Base-by-base conservation (phyloP, 2,797 vertebrate species). In the Pelobates cultripes region DNA sequence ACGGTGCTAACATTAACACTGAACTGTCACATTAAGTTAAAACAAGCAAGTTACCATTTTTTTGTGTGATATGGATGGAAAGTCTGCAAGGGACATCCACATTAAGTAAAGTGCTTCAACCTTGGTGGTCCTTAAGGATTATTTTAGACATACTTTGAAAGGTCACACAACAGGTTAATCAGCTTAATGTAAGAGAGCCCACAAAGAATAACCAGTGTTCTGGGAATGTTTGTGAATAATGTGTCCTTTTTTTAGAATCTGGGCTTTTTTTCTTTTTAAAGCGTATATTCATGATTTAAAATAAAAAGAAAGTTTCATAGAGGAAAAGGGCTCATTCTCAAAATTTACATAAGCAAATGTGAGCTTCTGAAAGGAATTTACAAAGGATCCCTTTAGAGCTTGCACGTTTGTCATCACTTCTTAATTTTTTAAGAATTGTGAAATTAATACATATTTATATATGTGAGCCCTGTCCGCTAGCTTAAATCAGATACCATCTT, bases 21-120 rank as follows among this genome's bases (percentile, higher is more conserved):
- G 87, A 85, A 83, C 82, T 90, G 91, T 89, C 87, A 89, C 87
- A 85, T 88, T 90, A 90, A 88, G 82, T 84, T 87, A 89, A 91
- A 88, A 4, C 4, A 64, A 91, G 72, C 17, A 70, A 83, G 79
- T 85, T 86, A 85, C 73, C 81, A 78, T 89, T 87, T 78, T 43
- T 73, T 89, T 28, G 28, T 28, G 81, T 71, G 88, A 84, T 87
- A 85, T 63, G 79, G 86, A 90, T 70, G 81, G 78, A 86, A 92
- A 90, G 81, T 64, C 88, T 88, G 78, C 61, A 84, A 86, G 85
- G 87, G 80, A 84, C 72, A 85, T 90, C 90, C 86, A 88, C 90
- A 90, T 86, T 89, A 89, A 88, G 83, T 87, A 86, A 85, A 81
- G 55, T 81, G 83, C 87, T 88, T 89, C 90, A 86, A 91, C 85